Evolutionary conservation across 2,888 invertebrate species (phyloP), one percentile per base, ranked within the genome.

Genomic region (Morpho achilles): DNA sequence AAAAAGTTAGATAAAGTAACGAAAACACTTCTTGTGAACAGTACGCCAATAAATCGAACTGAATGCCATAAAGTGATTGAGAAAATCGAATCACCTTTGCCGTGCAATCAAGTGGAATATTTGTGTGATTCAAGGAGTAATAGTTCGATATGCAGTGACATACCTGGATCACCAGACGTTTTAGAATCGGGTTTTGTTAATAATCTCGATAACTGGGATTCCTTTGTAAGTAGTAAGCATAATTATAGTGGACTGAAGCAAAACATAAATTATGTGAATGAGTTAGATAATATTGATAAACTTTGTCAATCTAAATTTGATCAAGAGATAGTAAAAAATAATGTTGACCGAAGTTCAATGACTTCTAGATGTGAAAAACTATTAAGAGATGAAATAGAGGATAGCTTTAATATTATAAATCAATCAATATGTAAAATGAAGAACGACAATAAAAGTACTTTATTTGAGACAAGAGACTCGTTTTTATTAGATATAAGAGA

Each of bases 371-470:
- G 56, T 69, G 67, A 66, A 67, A 75, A 70, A 59, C 56, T 73
- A 60, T 75, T 77, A 62, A 69, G 66, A 61, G 77, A 72, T 65
- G 76, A 72, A 73, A 79, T 82, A 63, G 82, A 77, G 67, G 79
- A 80, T 69, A 90, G 82, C 72, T 93, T 93, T 77, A 80, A 92
- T 67, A 72, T 81, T 47, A 75, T 92, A 40, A 92, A 92, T 77
- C 80, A 88, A 58, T 90, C 92, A 7, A 91, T 93, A 67, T 84
- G 80, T 70, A 79, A 85, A 47, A 74, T 91, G 64, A 70, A 77
- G 40, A 69, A 67, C 58, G 70, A 77, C 16, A 70, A 68, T 58
- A 74, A 67, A 61, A 77, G 74, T 61, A 67, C 62, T 47, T 73
- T 79, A 46, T 83, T 79, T 78, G 84, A 88, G 69, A 84, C 86